Conservation (phyloP, 1,140 invertebrate species). For the Drosophila baimaii region DNA sequence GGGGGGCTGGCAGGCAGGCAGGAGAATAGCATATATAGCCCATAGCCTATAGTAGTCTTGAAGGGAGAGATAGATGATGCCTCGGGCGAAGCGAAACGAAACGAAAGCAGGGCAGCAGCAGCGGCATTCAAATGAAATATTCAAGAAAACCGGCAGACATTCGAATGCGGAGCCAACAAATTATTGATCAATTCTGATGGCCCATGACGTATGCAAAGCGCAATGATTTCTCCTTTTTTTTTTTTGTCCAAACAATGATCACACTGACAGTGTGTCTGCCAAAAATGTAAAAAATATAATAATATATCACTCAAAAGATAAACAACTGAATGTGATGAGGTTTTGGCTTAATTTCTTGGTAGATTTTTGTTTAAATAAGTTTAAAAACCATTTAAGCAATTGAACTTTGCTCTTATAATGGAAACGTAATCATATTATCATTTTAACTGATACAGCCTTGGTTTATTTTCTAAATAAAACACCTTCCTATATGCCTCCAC, state of each 20-base stretch:
- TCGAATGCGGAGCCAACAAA: slow-evolving; percentile 26
- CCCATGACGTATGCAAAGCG: slow-evolving; percentile 35
- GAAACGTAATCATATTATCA: background rate
- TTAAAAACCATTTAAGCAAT: background rate
- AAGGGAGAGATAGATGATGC: slow-evolving; percentile 14
- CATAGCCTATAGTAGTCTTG: background rate
- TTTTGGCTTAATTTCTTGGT: background rate
- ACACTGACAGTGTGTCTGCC: slow-evolving; percentile 18
- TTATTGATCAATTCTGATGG: slow-evolving; percentile 60
- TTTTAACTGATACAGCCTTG: background rate
- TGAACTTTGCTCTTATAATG: too few species aligned
- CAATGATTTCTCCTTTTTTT: slow-evolving; percentile 20
- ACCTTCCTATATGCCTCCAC: background rate
- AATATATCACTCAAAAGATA: background rate
- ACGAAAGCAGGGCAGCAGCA: slow-evolving; percentile 26
- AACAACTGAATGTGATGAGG: background rate
- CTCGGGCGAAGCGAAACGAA: slow-evolving; percentile 16
- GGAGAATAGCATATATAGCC: background rate
- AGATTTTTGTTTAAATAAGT: background rate
- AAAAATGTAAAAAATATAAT: slow-evolving; percentile 7
- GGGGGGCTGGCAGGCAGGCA: slow-evolving; percentile 5
- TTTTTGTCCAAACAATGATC: slow-evolving; percentile 19
- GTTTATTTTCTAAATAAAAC: background rate
- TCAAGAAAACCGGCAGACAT: slow-evolving; percentile 52
- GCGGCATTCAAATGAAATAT: slow-evolving; percentile 51